Evolutionary conservation across 2,888 invertebrate species (phyloP), one percentile per base, ranked within the genome.

Genomic region (Drosophila sordidapex): DNA sequence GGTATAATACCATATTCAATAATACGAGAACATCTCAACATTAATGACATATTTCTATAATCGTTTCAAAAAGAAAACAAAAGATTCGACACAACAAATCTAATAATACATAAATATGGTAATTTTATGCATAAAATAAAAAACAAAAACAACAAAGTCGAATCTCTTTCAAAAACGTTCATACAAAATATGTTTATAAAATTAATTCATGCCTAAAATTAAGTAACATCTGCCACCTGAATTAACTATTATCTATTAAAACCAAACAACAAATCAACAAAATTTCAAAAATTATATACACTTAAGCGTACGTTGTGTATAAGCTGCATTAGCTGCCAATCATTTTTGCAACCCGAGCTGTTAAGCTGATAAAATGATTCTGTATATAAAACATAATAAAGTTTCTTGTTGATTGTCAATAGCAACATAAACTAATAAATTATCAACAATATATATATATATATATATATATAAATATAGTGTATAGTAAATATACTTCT

Each of bases 201-300:
- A 57, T 21, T 57, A 57, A 57, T 57, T 57, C 57, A 57, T 57
- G 49, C 49, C 49, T 68, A 68, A 69, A 36, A 68, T 58, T 68
- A 68, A 51, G 58, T 68, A 68, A 68, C 57, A 51, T 68, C 68
- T 68, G 70, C 68, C 68, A 68, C 68, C 68, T 36, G 49, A 69
- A 53, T 53, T 43, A 69, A 43, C 35, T 68, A 43, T 8, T 54
- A 35, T 15, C 46, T 46, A 35, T 35, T 68, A 43, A 33, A 69
- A 43, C 49, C 40, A 29, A 68, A 68, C 58, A 68, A 68, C 68
- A 65, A 52, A 31, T 29, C n/a, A 27, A 51, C 27, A 60, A 57
- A 11, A 31, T 57, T 15, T n/a, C 10, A 40, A 15, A 31, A 15
- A 43, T 21, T 43, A 56, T 40, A 40, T 38, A 54, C 54, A 54